Evolutionary conservation across 1,140 invertebrate genomes (phyloP), one percentile per base, ranked within the genome.

Genomic region (Xylocopa sonorina): DNA sequence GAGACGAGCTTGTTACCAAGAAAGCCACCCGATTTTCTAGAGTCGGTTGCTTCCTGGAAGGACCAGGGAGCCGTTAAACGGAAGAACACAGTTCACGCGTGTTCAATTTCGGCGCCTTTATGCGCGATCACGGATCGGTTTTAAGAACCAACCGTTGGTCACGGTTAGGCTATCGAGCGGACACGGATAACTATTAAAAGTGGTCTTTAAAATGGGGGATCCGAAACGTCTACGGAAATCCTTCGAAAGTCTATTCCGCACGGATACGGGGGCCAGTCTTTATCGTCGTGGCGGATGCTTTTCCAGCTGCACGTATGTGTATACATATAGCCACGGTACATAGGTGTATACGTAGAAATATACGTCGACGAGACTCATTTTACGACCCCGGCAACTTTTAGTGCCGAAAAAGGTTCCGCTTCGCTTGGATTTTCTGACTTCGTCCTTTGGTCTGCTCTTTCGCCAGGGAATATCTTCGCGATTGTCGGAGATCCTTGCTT

Each of bases 381-480:
- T 84, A 84, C 83, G 81, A 84, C 24, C 50, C 66, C 53, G 66
- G 66, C 81, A 48, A 64, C 58, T 83, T 84, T 84, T 84, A 83
- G 71, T 84, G 24, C 71, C 81, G 41, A 51, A 14, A 51, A 64
- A 83, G 78, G 41, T 80, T 83, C 71, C 75, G 60, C 77, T 71
- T 84, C 53, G 53, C 68, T 66, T 69, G 55, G 74, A 69, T 83
- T 79, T 75, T 83, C 73, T 72, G 32, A 32, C 38, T 69, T 62
- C 68, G 14, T 34, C 46, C 27, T 48, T 53, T n/a, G 41, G n/a
- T 16, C 18, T 18, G 9, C 27, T 57, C 51, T 3, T n/a, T 32
- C 38, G 24, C 24, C 27, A 18, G 7, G 14, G 38, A 18, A 50
- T 55, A 50, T 38, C 53, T 55, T 53, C 34, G 50, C 50, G 32